Evolutionary conservation across 2,113 vertebrate species (phyloP).

Genomic region (Rhizomys pruinosus): DNA sequence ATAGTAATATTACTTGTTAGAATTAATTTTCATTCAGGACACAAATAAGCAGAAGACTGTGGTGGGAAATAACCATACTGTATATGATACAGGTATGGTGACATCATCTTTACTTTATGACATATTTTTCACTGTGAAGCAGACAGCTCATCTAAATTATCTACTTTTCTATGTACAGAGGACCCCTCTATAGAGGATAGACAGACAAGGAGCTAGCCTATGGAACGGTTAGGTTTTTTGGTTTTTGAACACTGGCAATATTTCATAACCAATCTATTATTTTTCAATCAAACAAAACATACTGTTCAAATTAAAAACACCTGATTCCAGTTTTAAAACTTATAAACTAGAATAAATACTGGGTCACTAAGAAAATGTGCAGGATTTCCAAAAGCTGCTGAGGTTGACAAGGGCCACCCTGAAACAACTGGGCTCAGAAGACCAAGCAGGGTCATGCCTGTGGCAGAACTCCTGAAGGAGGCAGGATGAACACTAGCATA

Average conservation of each 20-base stretch:
- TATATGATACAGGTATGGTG: not conserved
- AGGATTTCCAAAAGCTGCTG: not conserved
- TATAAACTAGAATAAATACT: not conserved
- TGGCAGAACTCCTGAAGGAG: not conserved
- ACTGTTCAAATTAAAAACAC: slow-evolving; percentile 36
- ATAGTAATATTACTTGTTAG: not conserved
- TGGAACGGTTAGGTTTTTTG: not conserved
- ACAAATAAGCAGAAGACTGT: not conserved
- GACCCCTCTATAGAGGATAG: not conserved
- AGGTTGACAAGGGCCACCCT: not conserved
- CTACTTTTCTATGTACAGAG: not conserved
- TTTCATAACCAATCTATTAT: not conserved
- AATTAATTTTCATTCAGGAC: slow-evolving; percentile 1
- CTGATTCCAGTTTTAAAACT: not conserved
- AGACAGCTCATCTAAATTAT: not conserved
- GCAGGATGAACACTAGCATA: not conserved
- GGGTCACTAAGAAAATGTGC: not conserved
- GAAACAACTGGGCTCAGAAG: not conserved
- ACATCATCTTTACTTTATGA: not conserved
- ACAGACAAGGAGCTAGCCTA: not conserved
- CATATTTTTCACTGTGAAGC: not conserved
- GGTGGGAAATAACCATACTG: not conserved
- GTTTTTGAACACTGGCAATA: not conserved
- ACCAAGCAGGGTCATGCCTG: not conserved
- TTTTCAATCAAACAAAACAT: too few species aligned